Percentiles rank a stretch among this genome's conserved stretches.
Conservation (phyloP, 2,113 vertebrate genomes). For the Mobula birostris region DNA sequence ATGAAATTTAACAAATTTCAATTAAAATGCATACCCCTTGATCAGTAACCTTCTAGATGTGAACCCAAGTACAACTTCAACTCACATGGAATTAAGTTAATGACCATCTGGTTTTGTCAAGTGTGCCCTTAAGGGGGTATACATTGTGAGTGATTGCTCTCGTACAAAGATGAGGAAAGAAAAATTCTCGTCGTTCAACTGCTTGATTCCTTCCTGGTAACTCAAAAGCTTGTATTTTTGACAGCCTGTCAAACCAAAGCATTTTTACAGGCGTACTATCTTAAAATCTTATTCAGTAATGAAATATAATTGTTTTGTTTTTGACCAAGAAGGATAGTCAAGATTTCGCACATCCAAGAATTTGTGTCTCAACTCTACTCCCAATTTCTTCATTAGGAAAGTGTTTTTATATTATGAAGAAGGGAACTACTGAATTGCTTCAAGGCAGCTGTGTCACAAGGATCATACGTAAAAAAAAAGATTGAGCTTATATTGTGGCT, state of each 20-base stretch:
- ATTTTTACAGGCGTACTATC: background rate
- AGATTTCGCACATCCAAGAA: background rate
- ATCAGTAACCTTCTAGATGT: background rate
- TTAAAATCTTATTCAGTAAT: background rate
- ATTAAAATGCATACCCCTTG: conserved; percentile 11
- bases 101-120: conserved; percentile 36
- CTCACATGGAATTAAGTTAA: conserved; percentile 1
- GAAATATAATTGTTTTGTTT: background rate
- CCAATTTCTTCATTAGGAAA: background rate
- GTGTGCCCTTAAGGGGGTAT: conserved; percentile 36
- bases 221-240: background rate
- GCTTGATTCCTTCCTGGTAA: background rate
- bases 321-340: background rate
- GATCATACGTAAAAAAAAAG: background rate
- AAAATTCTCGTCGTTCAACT: background rate
- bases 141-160: conserved; percentile 32
- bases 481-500: background rate
- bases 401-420: background rate
- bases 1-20: conserved; percentile 11
- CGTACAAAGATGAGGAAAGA: background rate
- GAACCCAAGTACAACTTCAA: conserved; percentile 22
- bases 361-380: background rate
- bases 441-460: background rate
- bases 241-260: background rate
- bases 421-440: background rate